A percentile compares a stretch with the other conserved stretches of the same genome.
Conservation (phyloP, 23 tunicate genomes). For the Aplidium turbinatum region DNA sequence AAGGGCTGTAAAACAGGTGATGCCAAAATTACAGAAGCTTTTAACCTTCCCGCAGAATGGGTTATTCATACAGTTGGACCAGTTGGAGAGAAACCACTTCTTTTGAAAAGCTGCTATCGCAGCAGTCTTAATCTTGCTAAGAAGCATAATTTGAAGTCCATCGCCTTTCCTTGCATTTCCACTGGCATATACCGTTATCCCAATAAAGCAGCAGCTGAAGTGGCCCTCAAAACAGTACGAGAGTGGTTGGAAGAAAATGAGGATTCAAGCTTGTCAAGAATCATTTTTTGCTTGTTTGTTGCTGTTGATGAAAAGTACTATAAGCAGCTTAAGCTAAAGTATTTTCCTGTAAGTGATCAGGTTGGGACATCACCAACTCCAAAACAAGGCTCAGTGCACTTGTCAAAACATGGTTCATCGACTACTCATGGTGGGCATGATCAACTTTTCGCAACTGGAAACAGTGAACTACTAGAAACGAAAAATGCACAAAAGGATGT, state of each 20-base stretch:
- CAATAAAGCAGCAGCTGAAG: conserved; percentile 75
- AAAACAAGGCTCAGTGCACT: no score
- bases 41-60: conserved; percentile 73
- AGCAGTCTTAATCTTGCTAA: conserved; percentile 49
- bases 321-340: not conserved
- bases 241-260: conserved; percentile 56
- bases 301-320: conserved; percentile 51
- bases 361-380: no score
- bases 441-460: no score
- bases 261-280: conserved; percentile 21
- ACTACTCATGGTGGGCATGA: no score
- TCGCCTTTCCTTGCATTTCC: conserved; percentile 98
- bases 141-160: conserved; percentile 41
- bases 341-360: conserved; percentile 13
- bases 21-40: conserved; percentile 94
- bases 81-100: conserved; percentile 46
- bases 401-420: no score
- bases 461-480: no score
- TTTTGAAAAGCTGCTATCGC: conserved; percentile 49
- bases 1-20: conserved; percentile 91
- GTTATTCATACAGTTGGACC: conserved; percentile 99
- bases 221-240: conserved; percentile 56
- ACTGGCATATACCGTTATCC: conserved; percentile 98
- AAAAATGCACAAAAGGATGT: no score
- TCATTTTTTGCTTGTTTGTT: conserved; percentile 81